Evolutionary conservation across 2,113 vertebrate genomes (phyloP), one percentile per base, ranked within the genome.

Genomic region (Tenrec ecaudatus): DNA sequence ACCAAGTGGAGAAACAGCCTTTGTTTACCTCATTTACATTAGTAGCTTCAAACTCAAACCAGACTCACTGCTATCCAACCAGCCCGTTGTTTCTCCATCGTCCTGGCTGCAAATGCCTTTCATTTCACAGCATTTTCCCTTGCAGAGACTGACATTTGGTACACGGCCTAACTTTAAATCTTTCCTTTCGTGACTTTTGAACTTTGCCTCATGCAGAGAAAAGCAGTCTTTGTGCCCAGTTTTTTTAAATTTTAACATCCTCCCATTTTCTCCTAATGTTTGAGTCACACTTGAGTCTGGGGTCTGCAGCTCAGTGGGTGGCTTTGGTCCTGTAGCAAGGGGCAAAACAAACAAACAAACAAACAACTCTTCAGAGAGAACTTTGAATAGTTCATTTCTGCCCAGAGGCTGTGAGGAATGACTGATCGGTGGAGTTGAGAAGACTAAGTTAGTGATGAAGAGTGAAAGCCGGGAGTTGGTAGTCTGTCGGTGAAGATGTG

Each of bases 151-250:
- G 64, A 15, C 17, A 20, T 53, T 88, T 93, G 92, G 69, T 83
- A 38, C 19, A 23, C 7, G 57, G 33, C 36, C 82, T 87, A 83
- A 90, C 77, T 95, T 76, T 83, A 83, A 23, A 53, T 66, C 83
- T 82, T 89, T 87, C 75, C 69, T 77, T 83, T 68, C 77, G 9
- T 91, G 87, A 38, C 84, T 89, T 95, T 84, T 76, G 57, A 43
- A 80, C 86, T 95, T 82, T 76, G 62, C 86, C 89, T 91, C 64
- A 60, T 96, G 93, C 94, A 92, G 93, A 80, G 93, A 96, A 95
- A 96, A 94, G 80, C 94, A 71, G 79, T 88, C 75, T 58, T 66
- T 1, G 0, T 88, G 92, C 95, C 95, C 95, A 93, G 86, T 71
- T 38, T 79, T 88, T 91, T 66, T 53, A n/a, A n/a, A n/a, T 53